These are phyloP conservation scores for Disparrhopalites patrizii DNA, from an alignment of 2,888 invertebrate species.

Conservation along the genomic window DNA sequence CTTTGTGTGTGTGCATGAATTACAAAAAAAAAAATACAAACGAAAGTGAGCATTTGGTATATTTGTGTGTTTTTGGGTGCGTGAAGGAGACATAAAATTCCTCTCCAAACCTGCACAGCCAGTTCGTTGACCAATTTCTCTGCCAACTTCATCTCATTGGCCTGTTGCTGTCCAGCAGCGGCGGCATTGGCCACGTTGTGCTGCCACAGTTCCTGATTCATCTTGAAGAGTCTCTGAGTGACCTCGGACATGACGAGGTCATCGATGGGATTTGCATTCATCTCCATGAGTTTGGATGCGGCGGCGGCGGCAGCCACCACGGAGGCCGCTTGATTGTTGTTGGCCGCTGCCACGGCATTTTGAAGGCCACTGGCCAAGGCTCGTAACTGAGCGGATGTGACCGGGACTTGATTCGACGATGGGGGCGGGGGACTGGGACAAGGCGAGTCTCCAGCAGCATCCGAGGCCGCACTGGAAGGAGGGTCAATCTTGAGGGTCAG, in stretches of 20 bases:
- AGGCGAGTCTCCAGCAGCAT: slow-evolving; percentile 27
- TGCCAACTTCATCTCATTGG: slow-evolving; percentile 48
- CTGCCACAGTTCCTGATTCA: slow-evolving; percentile 49
- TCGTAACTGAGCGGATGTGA: slow-evolving; percentile 35
- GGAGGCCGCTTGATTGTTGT: slow-evolving; percentile 31
- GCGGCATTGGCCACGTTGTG: slow-evolving; percentile 44
- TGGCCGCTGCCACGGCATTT: slow-evolving; percentile 40
- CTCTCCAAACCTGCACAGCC: slow-evolving; percentile 45
- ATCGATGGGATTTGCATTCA: slow-evolving; percentile 31
- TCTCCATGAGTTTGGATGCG: slow-evolving; percentile 45
- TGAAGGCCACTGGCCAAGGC: slow-evolving; percentile 44
- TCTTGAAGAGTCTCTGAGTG: slow-evolving; percentile 47
- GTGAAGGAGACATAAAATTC: no score
- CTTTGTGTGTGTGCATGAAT: no score
- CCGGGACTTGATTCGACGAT: slow-evolving; percentile 16
- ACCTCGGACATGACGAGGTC: slow-evolving; percentile 47
- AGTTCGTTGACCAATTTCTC: slow-evolving; percentile 49
- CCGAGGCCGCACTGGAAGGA: slow-evolving; percentile 11
- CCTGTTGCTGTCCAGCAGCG: slow-evolving; percentile 40
- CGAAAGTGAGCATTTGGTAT: neutral
- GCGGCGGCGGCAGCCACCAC: slow-evolving; percentile 41
- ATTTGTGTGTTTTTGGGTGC: no score
- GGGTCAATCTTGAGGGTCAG: no score
- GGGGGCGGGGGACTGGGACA: slow-evolving; percentile 34
- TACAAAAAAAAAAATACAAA: neutral